Evolutionary conservation across 1,140 invertebrate species (phyloP).

Genomic region (Diorhabda elongata): DNA sequence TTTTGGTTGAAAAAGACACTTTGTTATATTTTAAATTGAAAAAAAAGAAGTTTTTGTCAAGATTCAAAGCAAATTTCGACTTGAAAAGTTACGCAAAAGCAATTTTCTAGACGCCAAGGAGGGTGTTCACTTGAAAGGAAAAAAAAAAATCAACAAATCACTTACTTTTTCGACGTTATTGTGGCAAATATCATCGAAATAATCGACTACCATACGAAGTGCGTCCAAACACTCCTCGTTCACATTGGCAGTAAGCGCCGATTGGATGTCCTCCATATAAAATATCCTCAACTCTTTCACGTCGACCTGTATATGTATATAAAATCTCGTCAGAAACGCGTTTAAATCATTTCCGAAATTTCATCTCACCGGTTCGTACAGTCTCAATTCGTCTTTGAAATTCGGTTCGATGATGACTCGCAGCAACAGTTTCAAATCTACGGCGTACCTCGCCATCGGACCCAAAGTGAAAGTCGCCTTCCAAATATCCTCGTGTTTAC

Average conservation of each 20-base stretch:
- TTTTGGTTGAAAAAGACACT: too few relatives aligned
- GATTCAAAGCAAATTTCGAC: too few relatives aligned
- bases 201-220: constrained; percentile 58
- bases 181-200: constrained; percentile 57
- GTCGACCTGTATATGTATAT: constrained; percentile 55
- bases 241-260: constrained; percentile 58
- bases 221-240: constrained; percentile 63
- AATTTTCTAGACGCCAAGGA: too few relatives aligned
- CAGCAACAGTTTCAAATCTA: constrained; percentile 71
- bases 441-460: constrained; percentile 70
- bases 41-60: too few relatives aligned
- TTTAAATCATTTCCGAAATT: not conserved
- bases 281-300: constrained; percentile 68
- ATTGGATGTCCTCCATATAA: constrained; percentile 72
- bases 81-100: too few relatives aligned
- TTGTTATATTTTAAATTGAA: too few relatives aligned
- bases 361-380: constrained; percentile 31
- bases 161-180: constrained; percentile 55
- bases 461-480: constrained; percentile 61
- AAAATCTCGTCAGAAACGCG: not conserved
- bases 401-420: constrained; percentile 48
- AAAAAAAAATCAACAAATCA: not conserved
- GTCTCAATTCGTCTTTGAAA: constrained; percentile 21
- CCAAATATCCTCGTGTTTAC: constrained; percentile 26
- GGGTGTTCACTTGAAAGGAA: not conserved